Base-by-base conservation (phyloP, 1,140 invertebrate genomes). In the Papilio xuthus region DNA sequence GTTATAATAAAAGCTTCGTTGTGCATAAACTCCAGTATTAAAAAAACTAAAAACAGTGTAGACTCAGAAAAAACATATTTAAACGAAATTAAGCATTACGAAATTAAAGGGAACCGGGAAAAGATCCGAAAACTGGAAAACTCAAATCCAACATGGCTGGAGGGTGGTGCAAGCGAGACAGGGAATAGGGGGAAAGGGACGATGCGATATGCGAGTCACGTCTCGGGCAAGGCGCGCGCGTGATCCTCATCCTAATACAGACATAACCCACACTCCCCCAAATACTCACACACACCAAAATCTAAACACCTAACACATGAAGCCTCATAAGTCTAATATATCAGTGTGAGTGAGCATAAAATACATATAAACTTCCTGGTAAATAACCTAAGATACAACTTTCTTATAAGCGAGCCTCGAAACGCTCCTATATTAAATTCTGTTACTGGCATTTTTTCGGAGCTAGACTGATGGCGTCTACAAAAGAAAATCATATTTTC, bases 311-410 rank as follows among this genome's bases (percentile, higher is more conserved):
- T 88, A 88, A 83, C 89, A 87, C 82, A 88, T 86, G 86, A 82
- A 89, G 84, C 84, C 81, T 76, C 80, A 84, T 83, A 81, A 78
- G 78, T 82, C 81, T 80, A 67, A 63, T 76, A 78, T 28, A 72
- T 72, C 79, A 67, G 81, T 86, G 83, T 89, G 88, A 83, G 87
- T 84, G 83, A 78, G 86, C 81, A 86, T 87, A 90, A 90, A 90
- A 91, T 87, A 93, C 87, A 93, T 91, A 92, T 91, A 92, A 92
- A 93, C 89, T 92, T 92, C 90, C 90, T 88, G 90, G 90, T 93
- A 93, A 93, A 93, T 93, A 93, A 90, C 86, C 85, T 83, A 81
- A 88, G 88, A 90, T 86, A 88, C 88, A 89, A 92, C 86, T 90
- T 92, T 90, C 90, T 92, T 91, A 90, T 89, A 88, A 88, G 81